These are phyloP conservation scores for Himalopsyche japonica DNA, from an alignment of 2,888 invertebrate species.

Conservation along the genomic window DNA sequence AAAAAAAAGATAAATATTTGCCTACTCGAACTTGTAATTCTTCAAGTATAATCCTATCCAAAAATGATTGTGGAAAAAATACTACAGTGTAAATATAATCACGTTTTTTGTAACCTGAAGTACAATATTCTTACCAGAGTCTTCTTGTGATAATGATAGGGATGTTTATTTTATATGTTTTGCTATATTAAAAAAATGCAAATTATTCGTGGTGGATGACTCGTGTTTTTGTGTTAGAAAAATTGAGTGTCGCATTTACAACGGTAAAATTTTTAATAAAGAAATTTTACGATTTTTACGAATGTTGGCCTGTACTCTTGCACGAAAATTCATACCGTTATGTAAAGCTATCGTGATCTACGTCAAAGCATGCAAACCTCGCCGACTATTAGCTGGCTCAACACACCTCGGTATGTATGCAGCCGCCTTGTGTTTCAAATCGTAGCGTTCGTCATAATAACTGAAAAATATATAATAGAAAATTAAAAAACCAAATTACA, in stretches of 20 bases:
- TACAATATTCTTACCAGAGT: no score
- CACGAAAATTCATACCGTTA: constrained; percentile 4
- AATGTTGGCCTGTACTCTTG: background rate
- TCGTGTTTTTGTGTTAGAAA: background rate
- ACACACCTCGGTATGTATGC: constrained; percentile 18
- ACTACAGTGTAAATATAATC: no score
- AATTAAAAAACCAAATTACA: no score
- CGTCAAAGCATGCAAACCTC: constrained; percentile 9
- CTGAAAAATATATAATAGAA: no score
- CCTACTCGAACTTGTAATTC: no score
- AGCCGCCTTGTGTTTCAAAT: background rate
- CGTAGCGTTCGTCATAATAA: background rate
- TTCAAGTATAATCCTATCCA: no score
- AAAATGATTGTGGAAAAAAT: no score
- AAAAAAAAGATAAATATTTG: no score
- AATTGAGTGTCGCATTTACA: background rate
- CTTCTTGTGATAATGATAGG: no score
- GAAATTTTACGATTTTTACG: background rate
- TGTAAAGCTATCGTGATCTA: constrained; percentile 2
- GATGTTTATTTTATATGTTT: no score
- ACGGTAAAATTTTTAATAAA: background rate
- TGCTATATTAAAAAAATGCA: background rate
- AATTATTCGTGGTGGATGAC: background rate
- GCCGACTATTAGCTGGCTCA: constrained; percentile 3
- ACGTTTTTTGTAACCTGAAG: no score